A percentile compares a stretch with the other conserved stretches of the same genome.
Evolutionary conservation across 2,113 vertebrate genomes (phyloP).

Genomic region (Lonchura striata): DNA sequence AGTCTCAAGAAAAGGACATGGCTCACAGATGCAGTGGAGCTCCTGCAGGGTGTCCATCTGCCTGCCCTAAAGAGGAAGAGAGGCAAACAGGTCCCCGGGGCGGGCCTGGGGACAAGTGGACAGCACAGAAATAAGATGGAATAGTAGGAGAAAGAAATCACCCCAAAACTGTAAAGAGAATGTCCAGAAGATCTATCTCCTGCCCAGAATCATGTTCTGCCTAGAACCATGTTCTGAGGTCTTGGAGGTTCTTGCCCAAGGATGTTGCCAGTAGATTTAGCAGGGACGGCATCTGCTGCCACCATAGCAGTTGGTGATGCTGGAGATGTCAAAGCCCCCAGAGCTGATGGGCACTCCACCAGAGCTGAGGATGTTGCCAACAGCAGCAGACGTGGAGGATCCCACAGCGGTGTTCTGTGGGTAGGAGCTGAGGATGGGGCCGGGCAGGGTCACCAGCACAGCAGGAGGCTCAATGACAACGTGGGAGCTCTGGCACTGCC

Average conservation of each 20-base stretch:
- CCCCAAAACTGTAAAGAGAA: background rate
- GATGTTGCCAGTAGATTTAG: background rate
- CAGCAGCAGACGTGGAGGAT: background rate
- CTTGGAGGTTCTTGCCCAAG: too few species aligned
- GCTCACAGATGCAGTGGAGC: background rate
- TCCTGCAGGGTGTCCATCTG: background rate
- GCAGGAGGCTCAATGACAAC: accelerated
- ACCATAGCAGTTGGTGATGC: background rate
- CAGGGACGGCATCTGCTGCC: background rate
- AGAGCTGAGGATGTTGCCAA: background rate
- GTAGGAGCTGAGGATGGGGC: background rate
- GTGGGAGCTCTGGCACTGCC: background rate
- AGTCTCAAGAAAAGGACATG: background rate
- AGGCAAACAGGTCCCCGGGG: background rate
- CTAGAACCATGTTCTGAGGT: background rate
- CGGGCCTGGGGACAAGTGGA: background rate
- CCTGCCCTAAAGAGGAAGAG: too few species aligned
- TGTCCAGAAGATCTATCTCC: background rate
- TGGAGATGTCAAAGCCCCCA: background rate
- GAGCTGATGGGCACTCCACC: background rate
- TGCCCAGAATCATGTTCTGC: background rate
- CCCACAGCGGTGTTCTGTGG: background rate
- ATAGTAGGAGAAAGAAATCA: background rate
- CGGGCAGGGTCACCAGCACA: background rate
- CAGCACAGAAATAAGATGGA: background rate